Conservation (phyloP, 2,888 invertebrate genomes). For the Mamestra brassicae region DNA sequence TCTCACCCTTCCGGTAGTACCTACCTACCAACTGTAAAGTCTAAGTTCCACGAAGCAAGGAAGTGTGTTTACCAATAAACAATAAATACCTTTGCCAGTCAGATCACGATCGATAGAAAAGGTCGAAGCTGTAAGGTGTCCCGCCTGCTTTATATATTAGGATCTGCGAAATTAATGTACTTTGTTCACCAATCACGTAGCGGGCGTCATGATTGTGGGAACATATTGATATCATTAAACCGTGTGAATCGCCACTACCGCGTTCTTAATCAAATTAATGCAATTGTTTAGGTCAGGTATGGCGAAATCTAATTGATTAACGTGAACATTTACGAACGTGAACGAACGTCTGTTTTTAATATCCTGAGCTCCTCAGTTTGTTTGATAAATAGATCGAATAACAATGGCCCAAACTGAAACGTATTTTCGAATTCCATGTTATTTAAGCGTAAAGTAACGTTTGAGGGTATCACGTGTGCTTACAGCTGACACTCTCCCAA, state of each 20-base stretch:
- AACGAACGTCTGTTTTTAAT: slow-evolving; percentile 18
- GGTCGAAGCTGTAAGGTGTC: slow-evolving; percentile 52
- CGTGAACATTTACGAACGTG: slow-evolving; percentile 10
- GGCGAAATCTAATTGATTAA: slow-evolving; percentile 38
- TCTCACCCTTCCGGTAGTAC: slow-evolving; percentile 55
- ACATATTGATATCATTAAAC: slow-evolving; percentile 63
- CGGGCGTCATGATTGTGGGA: slow-evolving; percentile 49
- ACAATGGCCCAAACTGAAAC: slow-evolving; percentile 31
- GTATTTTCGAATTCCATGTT: slow-evolving; percentile 16
- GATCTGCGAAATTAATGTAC: slow-evolving; percentile 55
- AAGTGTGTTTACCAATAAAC: slow-evolving; percentile 52
- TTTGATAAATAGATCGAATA: slow-evolving; percentile 23
- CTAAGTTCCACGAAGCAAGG: slow-evolving; percentile 51
- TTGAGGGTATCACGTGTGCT: slow-evolving; percentile 48
- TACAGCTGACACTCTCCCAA: slow-evolving; percentile 25
- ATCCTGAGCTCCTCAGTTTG: slow-evolving; percentile 2
- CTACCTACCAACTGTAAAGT: slow-evolving; percentile 3
- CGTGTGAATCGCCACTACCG: slow-evolving; percentile 62
- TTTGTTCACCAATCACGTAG: slow-evolving; percentile 62
- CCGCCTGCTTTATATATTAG: slow-evolving; percentile 39
- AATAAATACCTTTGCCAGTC: slow-evolving; percentile 56
- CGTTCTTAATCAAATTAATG: slow-evolving; percentile 44
- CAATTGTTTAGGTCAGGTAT: slow-evolving; percentile 50
- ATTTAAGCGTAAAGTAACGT: slow-evolving; percentile 34
- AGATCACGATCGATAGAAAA: slow-evolving; percentile 60